Evolutionary conservation across 2,797 vertebrate genomes (phyloP).

Genomic region (Atherinosoma microstoma): DNA sequence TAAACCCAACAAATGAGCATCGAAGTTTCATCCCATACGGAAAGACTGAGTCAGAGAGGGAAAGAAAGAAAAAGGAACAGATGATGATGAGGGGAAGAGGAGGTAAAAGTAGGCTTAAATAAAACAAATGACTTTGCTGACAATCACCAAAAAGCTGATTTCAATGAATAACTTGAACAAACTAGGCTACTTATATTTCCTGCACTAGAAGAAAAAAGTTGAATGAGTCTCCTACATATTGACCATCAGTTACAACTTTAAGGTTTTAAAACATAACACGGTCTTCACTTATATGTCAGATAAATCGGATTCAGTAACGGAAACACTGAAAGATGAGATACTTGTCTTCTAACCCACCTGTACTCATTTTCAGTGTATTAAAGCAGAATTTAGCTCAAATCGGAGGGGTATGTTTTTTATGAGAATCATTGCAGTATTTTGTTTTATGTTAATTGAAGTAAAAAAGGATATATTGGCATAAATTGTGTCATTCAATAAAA

Average conservation of each 20-base stretch:
- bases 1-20: constrained; percentile 42
- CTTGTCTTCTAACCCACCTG: not conserved
- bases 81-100: not conserved
- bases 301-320: not conserved
- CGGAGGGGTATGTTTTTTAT: not conserved
- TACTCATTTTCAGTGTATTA: not conserved
- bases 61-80: constrained; percentile 25
- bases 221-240: too few relatives aligned
- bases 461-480: not conserved
- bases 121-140: not conserved
- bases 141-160: not conserved
- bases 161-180: not conserved
- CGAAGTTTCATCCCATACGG: constrained; percentile 38
- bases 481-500: too few relatives aligned
- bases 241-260: not conserved
- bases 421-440: not conserved
- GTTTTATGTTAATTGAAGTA: not conserved
- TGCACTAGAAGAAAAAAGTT: too few relatives aligned
- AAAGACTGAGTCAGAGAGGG: constrained; percentile 59
- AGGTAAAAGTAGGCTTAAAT: constrained; percentile 13
- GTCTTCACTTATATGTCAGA: not conserved
- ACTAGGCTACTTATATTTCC: too few relatives aligned
- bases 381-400: not conserved
- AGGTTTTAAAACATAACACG: not conserved
- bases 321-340: not conserved